Base-by-base conservation (phyloP, 2,888 invertebrate genomes). In the Orchesellides sinensis region DNA sequence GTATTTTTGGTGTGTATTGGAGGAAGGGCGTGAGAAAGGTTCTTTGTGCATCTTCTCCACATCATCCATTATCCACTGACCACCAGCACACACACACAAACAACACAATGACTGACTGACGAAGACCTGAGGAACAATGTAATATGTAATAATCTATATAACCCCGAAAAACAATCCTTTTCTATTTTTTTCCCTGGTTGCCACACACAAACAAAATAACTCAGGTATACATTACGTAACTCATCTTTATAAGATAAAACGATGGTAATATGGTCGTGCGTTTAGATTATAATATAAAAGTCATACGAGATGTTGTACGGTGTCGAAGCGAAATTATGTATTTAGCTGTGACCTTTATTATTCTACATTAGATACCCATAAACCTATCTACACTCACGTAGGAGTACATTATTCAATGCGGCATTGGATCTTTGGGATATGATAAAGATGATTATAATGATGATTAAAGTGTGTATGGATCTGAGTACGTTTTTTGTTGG, bases 11-110 rank as follows among this genome's bases (percentile, higher is more conserved):
- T 47, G n/a, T n/a, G 49, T 35, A 69, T 29, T n/a, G 27, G 49
- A 61, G 61, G 65, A 77, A 85, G 87, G 87, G 87, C 87, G 87
- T 87, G 87, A 87, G 87, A 87, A 87, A 87, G 87, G 85, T 87
- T 86, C 83, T 80, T 74, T 81, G 72, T 74, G 72, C 81, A 74
- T 66, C 32, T 68, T 73, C 80, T 72, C 65, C 66, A 65, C 61
- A 73, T 83, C 83, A 83, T 70, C 70, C 72, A 83, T 83, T 77
- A 83, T 77, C 83, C 77, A 83, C 77, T 83, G 83, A 83, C 83
- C 83, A 77, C 83, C 83, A 83, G 83, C 83, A 59, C 77, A 83
- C 83, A 83, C 54, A 72, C 77, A 83, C 83, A 83, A 40, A 72
- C 83, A 75, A 49, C 83, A 65, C 83, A 83, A 83, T 83, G 83